Base-by-base conservation (phyloP, 2,797 vertebrate species). In the Poeciliopsis turneri region DNA sequence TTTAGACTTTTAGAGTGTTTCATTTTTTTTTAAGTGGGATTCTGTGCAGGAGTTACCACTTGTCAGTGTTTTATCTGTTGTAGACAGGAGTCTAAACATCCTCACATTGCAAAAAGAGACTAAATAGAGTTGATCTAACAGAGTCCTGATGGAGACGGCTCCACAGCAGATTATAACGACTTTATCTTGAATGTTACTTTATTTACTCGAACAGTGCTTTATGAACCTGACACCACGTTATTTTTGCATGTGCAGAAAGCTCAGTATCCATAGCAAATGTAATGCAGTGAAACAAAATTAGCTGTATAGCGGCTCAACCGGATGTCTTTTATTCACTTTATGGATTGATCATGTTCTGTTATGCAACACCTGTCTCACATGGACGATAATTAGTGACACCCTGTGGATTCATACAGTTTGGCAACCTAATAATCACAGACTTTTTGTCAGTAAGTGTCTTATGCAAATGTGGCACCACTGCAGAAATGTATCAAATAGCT, bases 401-500 rank as follows among this genome's bases (percentile, higher is more conserved):
- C 66, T 43, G 66, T 68, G 39, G 39, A 45, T 70, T 41, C 68
- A 45, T 25, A 13, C 66, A 70, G 5, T 70, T n/a, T 1, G 23
- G 3, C 68, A 45, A 45, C 11, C 68, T 45, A 68, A 68, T 68
- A 68, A 68, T 23, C 20, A 41, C 36, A 41, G 36, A 41, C 36
- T 68, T 68, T 68, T 68, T 68, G 64, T 68, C 36, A 68, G 20
- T 20, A 39, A 23, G 30, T 68, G 64, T 68, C 36, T 68, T 68
- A 25, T 41, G 64, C 20, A 68, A 41, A 68, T 41, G 36, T 68
- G 36, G 64, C 64, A 39, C 4, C 36, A 5, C 64, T 68, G 64
- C 64, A 68, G 64, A 68, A 68, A 68, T 68, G 64, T 68, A 41
- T 25, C 20, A 71, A 71, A 30, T 30, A 78, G 33, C 70, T 47